Evolutionary conservation across 2,888 invertebrate genomes (phyloP), one percentile per base, ranked within the genome.

Genomic region (Bombyx huttoni): DNA sequence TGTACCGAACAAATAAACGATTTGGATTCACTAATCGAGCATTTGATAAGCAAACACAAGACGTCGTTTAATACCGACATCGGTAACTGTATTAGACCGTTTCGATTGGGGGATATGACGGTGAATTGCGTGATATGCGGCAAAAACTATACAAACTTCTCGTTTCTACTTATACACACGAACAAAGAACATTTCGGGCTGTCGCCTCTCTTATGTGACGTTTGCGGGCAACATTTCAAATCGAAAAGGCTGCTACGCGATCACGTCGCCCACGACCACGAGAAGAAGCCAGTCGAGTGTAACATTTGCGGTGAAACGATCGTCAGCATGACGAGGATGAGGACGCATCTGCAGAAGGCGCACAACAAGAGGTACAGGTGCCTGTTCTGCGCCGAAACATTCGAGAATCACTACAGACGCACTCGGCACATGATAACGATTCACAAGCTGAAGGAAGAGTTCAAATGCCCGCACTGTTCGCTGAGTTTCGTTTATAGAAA

Each of bases 261-360:
- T 14, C 75, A 75, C 49, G 58, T 64, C 6, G 63, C 55, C n/a
- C 62, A 56, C 8, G 62, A 62, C 12, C 73, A 73, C 47, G 53
- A 57, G 0, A 59, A 61, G 13, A 62, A 62, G 10, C 58, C 64
- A 2, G 56, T 66, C 0, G 55, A 63, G 46, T 77, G 75, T 49
- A 53, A 57, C 0, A 51, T 68, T 3, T 74, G 70, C 48, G 67
- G 71, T 0, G 71, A 71, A 47, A 62, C 65, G 0, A 72, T 81
- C n/a, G 59, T 52, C 53, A 75, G 71, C 55, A 63, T 63, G 1
- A 64, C 73, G 1, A 72, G 75, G n/a, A 56, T 78, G 49, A 61
- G 69, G 13, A 78, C 70, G 8, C 83, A 85, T 56, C 55, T 63
- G 58, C 63, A 61, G 12, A 59, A 60, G 5, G 54, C 54, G 0